Conservation (phyloP, 2,888 invertebrate species). For the Bhutanitis thaidina region DNA sequence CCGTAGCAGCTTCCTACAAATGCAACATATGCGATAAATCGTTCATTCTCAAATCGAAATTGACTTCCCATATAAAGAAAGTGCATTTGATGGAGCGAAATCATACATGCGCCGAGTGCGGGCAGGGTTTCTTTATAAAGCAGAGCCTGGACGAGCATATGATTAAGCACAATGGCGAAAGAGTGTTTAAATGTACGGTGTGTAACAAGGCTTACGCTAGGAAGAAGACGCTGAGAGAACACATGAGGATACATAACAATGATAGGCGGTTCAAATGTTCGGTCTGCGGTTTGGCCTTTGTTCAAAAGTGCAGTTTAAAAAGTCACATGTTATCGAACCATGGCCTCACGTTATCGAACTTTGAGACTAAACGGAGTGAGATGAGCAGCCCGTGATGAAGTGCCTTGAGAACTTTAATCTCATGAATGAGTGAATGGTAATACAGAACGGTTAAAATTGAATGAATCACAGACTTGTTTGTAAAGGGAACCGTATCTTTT, state of each 20-base stretch:
- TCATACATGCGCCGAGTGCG: conserved; percentile 62
- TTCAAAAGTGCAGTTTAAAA: conserved; percentile 55
- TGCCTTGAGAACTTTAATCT: too few relatives aligned
- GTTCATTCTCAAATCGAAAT: conserved; percentile 60
- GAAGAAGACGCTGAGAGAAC: conserved; percentile 63
- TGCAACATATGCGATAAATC: conserved; percentile 67
- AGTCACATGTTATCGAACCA: conserved; percentile 67
- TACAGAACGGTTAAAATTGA: too few relatives aligned
- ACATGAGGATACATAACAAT: conserved; percentile 69
- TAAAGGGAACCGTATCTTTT: too few relatives aligned
- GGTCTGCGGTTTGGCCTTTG: conserved; percentile 55
- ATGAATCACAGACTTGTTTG: too few relatives aligned
- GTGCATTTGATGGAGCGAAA: conserved; percentile 67
- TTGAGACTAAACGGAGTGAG: conserved; percentile 34
- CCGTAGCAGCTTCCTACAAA: conserved; percentile 53
- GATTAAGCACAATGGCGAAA: conserved; percentile 64
- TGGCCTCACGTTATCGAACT: conserved; percentile 54
- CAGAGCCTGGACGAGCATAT: conserved; percentile 65
- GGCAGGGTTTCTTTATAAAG: conserved; percentile 63
- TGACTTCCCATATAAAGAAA: conserved; percentile 65
- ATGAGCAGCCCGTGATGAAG: too few relatives aligned
- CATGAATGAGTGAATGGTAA: too few relatives aligned
- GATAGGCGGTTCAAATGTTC: conserved; percentile 65
- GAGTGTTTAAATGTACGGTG: conserved; percentile 57
- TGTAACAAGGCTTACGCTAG: conserved; percentile 63